Conservation (phyloP, 2,888 invertebrate species). For the Drosophila birchii region DNA sequence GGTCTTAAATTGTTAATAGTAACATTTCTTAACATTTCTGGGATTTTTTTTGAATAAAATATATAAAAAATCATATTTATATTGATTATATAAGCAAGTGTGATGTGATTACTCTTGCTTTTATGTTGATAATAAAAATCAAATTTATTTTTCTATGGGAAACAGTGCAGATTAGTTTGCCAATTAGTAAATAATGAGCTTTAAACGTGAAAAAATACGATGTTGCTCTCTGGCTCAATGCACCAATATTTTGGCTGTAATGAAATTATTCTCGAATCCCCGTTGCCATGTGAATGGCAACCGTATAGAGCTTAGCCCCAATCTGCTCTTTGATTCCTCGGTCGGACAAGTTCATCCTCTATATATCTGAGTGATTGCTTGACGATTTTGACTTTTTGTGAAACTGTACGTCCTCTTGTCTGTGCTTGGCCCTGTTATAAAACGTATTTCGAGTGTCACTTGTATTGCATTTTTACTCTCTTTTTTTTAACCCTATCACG, state of each 20-base stretch:
- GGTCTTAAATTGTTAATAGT: not conserved
- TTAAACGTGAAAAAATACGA: not conserved
- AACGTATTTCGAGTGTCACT: slow-evolving; percentile 73
- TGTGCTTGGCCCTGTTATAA: slow-evolving; percentile 46
- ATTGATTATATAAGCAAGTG: not conserved
- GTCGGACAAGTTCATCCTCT: slow-evolving; percentile 1
- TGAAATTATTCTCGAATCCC: slow-evolving; percentile 13
- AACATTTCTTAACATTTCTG: not conserved
- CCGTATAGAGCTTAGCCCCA: slow-evolving; percentile 19
- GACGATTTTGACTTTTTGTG: slow-evolving; percentile 43
- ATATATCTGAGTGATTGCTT: slow-evolving; percentile 17
- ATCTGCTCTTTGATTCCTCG: slow-evolving; percentile 11
- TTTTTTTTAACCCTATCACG: slow-evolving; percentile 26
- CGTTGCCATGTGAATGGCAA: slow-evolving; percentile 33
- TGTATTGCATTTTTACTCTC: slow-evolving; percentile 61
- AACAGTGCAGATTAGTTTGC: not conserved
- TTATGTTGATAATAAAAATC: not conserved
- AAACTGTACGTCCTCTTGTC: slow-evolving; percentile 40
- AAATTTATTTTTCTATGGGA: not conserved
- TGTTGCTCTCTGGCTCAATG: not conserved
- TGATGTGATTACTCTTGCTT: not conserved
- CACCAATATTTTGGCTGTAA: not conserved
- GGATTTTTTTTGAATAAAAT: not conserved
- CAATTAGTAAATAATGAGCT: not conserved
- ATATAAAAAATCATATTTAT: not conserved